Percentiles rank a stretch among this genome's conserved stretches.
Conservation (phyloP, 23 tunicate species). For the Styela clava region DNA sequence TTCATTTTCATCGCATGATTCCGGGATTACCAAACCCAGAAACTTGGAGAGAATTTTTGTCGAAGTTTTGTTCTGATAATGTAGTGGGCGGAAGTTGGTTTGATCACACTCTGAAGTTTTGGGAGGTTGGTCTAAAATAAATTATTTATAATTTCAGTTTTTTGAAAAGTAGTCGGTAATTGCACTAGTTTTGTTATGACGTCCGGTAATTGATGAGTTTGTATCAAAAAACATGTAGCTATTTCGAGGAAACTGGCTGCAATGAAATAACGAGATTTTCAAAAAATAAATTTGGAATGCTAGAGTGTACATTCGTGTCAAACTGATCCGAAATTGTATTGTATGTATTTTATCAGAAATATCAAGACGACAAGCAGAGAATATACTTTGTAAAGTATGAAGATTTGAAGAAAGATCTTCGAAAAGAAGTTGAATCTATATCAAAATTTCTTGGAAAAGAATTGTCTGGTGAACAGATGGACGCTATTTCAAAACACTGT, state of each 20-base stretch:
- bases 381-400: conserved; percentile 9
- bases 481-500: not conserved
- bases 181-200: no score
- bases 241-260: no score
- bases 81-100: conserved; percentile 13
- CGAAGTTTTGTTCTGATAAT: not conserved
- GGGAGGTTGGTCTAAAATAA: conserved; percentile 13
- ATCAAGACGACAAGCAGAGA: not conserved
- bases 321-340: no score
- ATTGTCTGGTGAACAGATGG: not conserved
- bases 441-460: conserved; percentile 8
- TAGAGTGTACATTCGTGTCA: no score
- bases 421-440: not conserved
- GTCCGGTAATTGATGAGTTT: no score
- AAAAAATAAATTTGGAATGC: no score
- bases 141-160: no score
- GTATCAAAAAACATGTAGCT: no score
- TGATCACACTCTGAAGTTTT: not conserved
- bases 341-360: not conserved
- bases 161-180: no score
- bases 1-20: conserved; percentile 12
- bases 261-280: no score
- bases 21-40: conserved; percentile 1
- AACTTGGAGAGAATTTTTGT: conserved; percentile 7
- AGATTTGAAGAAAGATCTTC: not conserved